phyloP scores from a whole-genome alignment of 2,888 invertebrate species.

The Plusia festucae region DNA sequence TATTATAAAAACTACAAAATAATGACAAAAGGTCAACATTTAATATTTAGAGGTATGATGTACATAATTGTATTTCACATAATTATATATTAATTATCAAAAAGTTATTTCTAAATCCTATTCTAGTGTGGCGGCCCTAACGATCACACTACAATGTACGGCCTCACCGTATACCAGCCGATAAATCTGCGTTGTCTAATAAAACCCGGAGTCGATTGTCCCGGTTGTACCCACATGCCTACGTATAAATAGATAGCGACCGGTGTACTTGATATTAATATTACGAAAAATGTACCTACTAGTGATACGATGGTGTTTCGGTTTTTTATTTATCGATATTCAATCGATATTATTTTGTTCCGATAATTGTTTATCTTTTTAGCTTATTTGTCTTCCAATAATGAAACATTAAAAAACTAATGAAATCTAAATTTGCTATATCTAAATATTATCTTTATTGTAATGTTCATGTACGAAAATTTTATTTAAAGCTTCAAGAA shows the following conservation, averaged over 20 bases:
- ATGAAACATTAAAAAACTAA: too few relatives aligned
- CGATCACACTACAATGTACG: neutral
- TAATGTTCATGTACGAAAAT: too few relatives aligned
- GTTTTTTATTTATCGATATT: neutral
- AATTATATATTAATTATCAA: neutral
- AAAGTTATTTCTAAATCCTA: neutral
- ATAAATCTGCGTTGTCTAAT: constrained; percentile 20
- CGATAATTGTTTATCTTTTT: neutral
- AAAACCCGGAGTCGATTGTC: constrained; percentile 11
- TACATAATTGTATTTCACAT: too few relatives aligned
- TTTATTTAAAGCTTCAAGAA: too few relatives aligned
- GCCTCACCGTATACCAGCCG: constrained; percentile 2
- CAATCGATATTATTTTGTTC: neutral
- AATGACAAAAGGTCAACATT: too few relatives aligned
- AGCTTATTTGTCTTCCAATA: neutral
- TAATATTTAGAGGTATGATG: too few relatives aligned
- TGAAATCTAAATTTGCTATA: too few relatives aligned
- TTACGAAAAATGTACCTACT: neutral
- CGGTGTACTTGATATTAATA: constrained; percentile 2
- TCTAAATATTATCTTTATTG: too few relatives aligned
- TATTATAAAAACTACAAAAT: too few relatives aligned
- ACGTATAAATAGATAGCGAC: constrained; percentile 2
- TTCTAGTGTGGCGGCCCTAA: neutral
- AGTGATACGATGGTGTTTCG: neutral
- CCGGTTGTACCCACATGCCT: neutral